Base-by-base conservation (phyloP, 2,113 vertebrate genomes). In the Aptenodytes forsteri region DNA sequence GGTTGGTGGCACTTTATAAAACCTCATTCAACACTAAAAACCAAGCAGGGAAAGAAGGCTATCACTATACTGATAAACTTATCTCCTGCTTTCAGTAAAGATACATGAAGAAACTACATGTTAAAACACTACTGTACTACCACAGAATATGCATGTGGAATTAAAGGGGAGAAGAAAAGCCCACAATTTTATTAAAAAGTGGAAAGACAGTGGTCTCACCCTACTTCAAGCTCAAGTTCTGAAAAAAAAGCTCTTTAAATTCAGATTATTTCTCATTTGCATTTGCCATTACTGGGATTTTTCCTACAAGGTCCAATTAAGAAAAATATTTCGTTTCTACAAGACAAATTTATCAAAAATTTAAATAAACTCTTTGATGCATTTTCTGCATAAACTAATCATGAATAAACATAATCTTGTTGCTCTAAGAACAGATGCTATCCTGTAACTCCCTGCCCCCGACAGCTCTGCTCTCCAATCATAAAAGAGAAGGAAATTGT, bases 321-420 rank as follows among this genome's bases (percentile, higher is more conserved):
- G 94, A 96, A 97, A 97, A 97, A 80, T 78, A 88, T 92, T 96
- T 97, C 42, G 93, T 97, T 87, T 97, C 97, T 94, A 96, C 82
- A 95, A 94, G 96, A 79, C 72, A 89, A 96, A 97, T 97, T 92
- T 97, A 97, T 96, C 83, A 97, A 97, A 97, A 97, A 97, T 97
- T 97, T 93, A 97, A 96, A 97, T 95, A 96, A 97, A 97, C 32
- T 44, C 92, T 97, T 97, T 95, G 96, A 96, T 96, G 94, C 90
- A 90, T 95, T 95, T 96, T 96, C 94, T 94, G 93, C 93, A 95
- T 93, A 97, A 97, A 94, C 87, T 92, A 73, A 95, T 97, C 89
- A 97, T 97, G 96, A 98, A 97, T 98, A 98, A 97, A 97, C 96
- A 97, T 97, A 94, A 95, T 96, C 92, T 89, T 95, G 65, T 92